Evolutionary conservation across 1,140 invertebrate species (phyloP), one percentile per base, ranked within the genome.

Genomic region (Lordiphosa mommai): DNA sequence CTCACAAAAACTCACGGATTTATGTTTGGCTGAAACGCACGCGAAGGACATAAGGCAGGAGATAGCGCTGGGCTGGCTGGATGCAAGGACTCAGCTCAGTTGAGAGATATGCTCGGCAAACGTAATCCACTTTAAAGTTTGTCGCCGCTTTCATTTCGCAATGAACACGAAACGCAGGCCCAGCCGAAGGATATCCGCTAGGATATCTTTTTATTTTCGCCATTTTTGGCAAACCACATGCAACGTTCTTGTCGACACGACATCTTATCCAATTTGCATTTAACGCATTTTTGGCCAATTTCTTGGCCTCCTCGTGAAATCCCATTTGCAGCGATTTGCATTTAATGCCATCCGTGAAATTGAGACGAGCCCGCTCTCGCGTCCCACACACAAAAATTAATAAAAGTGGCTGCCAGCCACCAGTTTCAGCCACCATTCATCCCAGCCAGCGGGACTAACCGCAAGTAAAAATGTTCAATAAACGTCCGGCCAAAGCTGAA

Each of bases 91-190:
- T 4, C 2, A 46, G 2, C 12, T 17, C 13, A 10, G 13, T 8
- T 3, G 16, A 12, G 9, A 8, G 52, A 60, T 47, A 51, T 65
- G 64, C 59, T 41, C 50, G 49, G 61, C 79, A 67, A 74, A 86
- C 70, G 65, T 86, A 86, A 86, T 86, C 80, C 82, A 86, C 80
- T 86, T 86, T 86, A 80, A 86, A 86, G 82, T 86, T 86, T 85
- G 68, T 68, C 76, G 64, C 67, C 51, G 61, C 66, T 68, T 76
- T 76, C 63, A 64, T 73, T 69, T 65, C 49, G 49, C 61, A 68
- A 68, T 64, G 59, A 72, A 68, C 65, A 69, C 57, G 64, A 56
- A 63, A 43, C 70, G 46, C 70, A 55, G 50, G 51, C 8, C 37
- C 9, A 43, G 47, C 59, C 58, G 50, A 50, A 67, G 63, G 63